Evolutionary conservation across 2,888 invertebrate species (phyloP).

Genomic region (Eudemis profundana): DNA sequence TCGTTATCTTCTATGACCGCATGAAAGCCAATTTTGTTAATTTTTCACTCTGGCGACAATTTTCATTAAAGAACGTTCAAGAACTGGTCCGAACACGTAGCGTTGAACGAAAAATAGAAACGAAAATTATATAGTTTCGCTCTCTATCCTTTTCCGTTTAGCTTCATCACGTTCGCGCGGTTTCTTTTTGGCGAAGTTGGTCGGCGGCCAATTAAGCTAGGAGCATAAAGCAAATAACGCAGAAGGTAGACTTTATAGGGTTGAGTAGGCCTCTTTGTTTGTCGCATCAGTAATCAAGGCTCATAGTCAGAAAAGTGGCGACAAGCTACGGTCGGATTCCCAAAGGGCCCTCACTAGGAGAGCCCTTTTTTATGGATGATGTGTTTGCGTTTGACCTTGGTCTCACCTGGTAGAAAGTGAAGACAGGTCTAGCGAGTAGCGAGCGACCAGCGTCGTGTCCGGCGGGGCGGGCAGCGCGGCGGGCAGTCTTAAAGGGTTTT

Average conservation of each 20-base stretch:
- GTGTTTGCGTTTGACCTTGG: too few relatives aligned
- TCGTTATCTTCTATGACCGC: background rate
- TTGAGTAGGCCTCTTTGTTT: too few relatives aligned
- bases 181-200: conserved; percentile 72
- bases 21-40: background rate
- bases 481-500: too few relatives aligned
- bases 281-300: too few relatives aligned
- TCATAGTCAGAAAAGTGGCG: too few relatives aligned
- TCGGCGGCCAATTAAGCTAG: conserved; percentile 75
- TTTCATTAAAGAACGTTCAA: conserved; percentile 23
- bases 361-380: too few relatives aligned
- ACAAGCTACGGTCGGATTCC: too few relatives aligned
- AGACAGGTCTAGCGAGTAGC: too few relatives aligned
- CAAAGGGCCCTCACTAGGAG: too few relatives aligned
- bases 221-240: conserved; percentile 44
- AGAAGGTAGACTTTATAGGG: conserved; percentile 13
- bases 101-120: conserved; percentile 44
- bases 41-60: conserved; percentile 2
- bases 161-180: conserved; percentile 64
- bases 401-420: too few relatives aligned
- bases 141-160: conserved; percentile 60
- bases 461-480: too few relatives aligned
- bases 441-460: too few relatives aligned
- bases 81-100: conserved; percentile 33
- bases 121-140: conserved; percentile 58